Evolutionary conservation across 2,888 invertebrate genomes (phyloP), one percentile per base, ranked within the genome.

Genomic region (Diogma glabrata): DNA sequence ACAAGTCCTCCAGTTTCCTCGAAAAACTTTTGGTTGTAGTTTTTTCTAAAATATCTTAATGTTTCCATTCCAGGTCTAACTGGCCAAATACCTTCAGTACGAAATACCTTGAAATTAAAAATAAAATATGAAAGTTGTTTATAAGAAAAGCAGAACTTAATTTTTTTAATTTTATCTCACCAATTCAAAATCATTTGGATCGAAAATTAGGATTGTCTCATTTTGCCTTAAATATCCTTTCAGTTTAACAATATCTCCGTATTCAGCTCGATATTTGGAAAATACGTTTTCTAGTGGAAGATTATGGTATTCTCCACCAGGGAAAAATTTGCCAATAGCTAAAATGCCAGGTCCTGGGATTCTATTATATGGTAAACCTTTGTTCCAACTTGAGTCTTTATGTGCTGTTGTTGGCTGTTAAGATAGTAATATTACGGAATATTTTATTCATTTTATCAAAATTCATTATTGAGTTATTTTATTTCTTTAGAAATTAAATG

Each of bases 361-460:
- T 4, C 63, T 56, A 5, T 57, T 20, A 30, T 53, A 65, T 1
- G 64, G 60, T 1, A 59, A 58, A 1, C 64, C 65, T 36, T 57
- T 50, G 20, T 60, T 40, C 67, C 64, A 65, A 12, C 20, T n/a
- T 40, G 40, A 20, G 7, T 7, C 8, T n/a, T n/a, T n/a, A n/a
- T n/a, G n/a, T n/a, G n/a, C n/a, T n/a, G n/a, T n/a, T n/a, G n/a
- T n/a, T n/a, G n/a, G n/a, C n/a, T n/a, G n/a, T n/a, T n/a, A n/a
- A n/a, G n/a, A n/a, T n/a, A n/a, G n/a, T n/a, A n/a, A n/a, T n/a
- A n/a, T n/a, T n/a, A n/a, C n/a, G n/a, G n/a, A n/a, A n/a, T n/a
- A n/a, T n/a, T n/a, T n/a, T n/a, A n/a, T n/a, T n/a, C n/a, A n/a
- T n/a, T n/a, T n/a, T n/a, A n/a, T n/a, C n/a, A n/a, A n/a, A n/a